Conservation (phyloP, 1,140 invertebrate species). For the Mactra quadrangularis region DNA sequence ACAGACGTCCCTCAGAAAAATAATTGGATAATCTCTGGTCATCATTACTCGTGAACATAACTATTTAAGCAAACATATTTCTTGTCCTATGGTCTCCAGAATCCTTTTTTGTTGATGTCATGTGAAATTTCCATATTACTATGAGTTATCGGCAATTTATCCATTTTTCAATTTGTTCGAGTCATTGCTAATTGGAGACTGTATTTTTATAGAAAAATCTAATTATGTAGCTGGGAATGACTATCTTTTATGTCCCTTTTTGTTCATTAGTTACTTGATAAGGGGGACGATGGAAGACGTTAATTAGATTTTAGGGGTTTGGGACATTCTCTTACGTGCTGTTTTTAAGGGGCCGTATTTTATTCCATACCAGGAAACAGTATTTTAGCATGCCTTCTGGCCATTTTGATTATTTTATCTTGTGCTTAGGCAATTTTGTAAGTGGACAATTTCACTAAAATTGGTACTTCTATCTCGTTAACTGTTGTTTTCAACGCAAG, state of each 20-base stretch:
- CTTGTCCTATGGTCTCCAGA: too few species aligned
- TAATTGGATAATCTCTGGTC: too few species aligned
- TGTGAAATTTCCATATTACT: constrained; percentile 24
- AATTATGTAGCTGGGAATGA: constrained; percentile 17
- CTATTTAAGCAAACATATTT: too few species aligned
- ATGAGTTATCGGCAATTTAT: constrained; percentile 22
- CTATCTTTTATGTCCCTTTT: constrained; percentile 25
- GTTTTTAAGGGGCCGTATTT: too few species aligned
- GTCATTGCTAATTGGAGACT: constrained; percentile 14
- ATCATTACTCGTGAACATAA: too few species aligned
- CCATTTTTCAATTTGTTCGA: constrained; percentile 34
- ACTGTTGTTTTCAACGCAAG: too few species aligned
- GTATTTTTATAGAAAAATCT: constrained; percentile 24
- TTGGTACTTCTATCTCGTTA: too few species aligned
- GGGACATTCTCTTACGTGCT: background rate
- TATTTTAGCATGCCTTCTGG: background rate
- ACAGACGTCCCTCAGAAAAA: too few species aligned
- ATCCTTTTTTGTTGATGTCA: constrained; percentile 38
- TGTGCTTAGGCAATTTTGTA: background rate
- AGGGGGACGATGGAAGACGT: constrained; percentile 22
- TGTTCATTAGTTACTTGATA: constrained; percentile 36
- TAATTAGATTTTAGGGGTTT: constrained; percentile 37
- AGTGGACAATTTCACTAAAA: too few species aligned
- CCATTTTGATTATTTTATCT: constrained; percentile 23
- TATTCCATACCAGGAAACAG: too few species aligned